Conservation (phyloP, 2,888 invertebrate genomes). For the Vannuccia rotundouncinata region DNA sequence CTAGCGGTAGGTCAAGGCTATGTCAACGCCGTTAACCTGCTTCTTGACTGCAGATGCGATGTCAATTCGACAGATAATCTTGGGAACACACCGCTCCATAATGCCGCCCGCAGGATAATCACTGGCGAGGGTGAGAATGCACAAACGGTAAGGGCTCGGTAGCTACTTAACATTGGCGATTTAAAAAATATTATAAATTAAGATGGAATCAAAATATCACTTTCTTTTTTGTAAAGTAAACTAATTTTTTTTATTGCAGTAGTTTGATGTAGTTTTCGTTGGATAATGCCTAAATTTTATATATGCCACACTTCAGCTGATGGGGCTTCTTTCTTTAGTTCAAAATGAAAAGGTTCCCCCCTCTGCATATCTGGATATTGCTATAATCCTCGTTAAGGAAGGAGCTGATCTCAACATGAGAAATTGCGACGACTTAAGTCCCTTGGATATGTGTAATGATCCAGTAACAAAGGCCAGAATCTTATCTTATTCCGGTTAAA, state of each 20-base stretch:
- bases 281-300: too few species aligned
- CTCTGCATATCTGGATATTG: not conserved
- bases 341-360: not conserved
- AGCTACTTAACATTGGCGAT: not conserved
- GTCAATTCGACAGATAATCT: not conserved
- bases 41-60: not conserved
- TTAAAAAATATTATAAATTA: not conserved
- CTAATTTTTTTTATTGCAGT: too few species aligned
- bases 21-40: not conserved
- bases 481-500: too few species aligned
- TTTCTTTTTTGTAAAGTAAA: not conserved
- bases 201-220: not conserved
- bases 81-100: not conserved
- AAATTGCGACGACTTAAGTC: not conserved
- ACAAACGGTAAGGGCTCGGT: not conserved
- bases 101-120: not conserved
- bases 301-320: too few species aligned
- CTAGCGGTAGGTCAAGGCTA: not conserved
- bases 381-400: not conserved
- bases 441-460: not conserved
- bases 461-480: too few species aligned
- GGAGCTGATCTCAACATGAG: not conserved
- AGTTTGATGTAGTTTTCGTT: too few species aligned
- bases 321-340: not conserved
- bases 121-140: not conserved